These are phyloP conservation scores for Pteronotus mesoamericanus DNA, from an alignment of 2,797 vertebrate species.

Conservation along the genomic window DNA sequence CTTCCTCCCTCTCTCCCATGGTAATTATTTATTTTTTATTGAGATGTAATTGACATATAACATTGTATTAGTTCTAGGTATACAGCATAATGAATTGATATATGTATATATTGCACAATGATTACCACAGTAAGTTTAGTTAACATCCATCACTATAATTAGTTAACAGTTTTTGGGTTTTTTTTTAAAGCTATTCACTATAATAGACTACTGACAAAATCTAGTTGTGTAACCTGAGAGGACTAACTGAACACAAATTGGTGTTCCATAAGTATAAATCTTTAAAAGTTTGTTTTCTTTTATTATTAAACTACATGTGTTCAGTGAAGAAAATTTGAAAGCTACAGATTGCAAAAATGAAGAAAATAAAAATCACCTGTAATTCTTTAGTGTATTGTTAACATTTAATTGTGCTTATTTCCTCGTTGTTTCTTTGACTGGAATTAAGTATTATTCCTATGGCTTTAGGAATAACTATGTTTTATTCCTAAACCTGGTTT, in stretches of 20 bases:
- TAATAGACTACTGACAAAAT: background rate
- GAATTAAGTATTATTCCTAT: background rate
- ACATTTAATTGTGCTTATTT: background rate
- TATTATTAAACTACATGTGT: background rate
- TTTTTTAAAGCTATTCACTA: background rate
- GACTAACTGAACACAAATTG: background rate
- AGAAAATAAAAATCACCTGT: background rate
- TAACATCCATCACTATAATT: background rate
- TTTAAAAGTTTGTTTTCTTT: constrained; percentile 28
- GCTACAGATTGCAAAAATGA: background rate
- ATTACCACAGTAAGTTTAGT: background rate
- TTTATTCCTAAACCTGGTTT: background rate
- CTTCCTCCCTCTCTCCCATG: background rate
- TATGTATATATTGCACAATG: background rate
- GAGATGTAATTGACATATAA: background rate
- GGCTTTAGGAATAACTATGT: background rate
- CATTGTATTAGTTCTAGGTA: background rate
- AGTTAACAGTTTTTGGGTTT: background rate
- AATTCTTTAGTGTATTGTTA: background rate
- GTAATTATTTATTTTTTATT: background rate
- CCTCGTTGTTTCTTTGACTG: background rate
- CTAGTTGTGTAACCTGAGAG: background rate
- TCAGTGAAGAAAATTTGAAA: constrained; percentile 14
- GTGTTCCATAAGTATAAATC: background rate
- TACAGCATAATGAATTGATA: background rate